A percentile compares a stretch with the other conserved stretches of the same genome.
phyloP scores from a whole-genome alignment of 53 echinoderm and acorn worm genomes.

The Echinarachnius parma region DNA sequence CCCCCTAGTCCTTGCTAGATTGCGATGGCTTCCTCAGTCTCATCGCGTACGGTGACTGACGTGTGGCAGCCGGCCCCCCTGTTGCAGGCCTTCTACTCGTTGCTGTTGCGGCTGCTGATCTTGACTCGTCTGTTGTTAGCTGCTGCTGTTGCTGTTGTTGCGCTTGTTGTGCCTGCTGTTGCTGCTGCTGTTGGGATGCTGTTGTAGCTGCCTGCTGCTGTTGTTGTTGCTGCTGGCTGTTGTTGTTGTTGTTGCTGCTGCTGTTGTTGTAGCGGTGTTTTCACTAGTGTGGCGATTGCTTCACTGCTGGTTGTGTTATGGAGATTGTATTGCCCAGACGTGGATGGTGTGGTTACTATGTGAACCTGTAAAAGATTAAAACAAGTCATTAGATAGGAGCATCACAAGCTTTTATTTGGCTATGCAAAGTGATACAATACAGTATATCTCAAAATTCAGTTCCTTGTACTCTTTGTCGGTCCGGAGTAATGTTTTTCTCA shows the following conservation, averaged over 20 bases:
- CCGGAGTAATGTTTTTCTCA: no score
- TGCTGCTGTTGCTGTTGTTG: conserved; percentile 53
- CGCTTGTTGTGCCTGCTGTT: conserved; percentile 40
- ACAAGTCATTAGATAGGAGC: no score
- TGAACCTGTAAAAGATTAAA: conserved; percentile 18
- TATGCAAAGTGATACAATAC: no score
- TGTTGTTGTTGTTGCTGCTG: conserved; percentile 14
- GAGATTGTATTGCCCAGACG: conserved; percentile 32
- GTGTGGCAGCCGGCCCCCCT: conserved; percentile 33
- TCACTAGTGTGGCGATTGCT: conserved; percentile 24
- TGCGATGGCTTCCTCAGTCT: conserved; percentile 83
- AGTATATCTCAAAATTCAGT: no score
- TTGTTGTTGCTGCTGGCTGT: conserved; percentile 29
- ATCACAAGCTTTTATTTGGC: no score
- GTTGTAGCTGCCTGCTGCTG: conserved; percentile 22
- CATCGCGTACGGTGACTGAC: conserved; percentile 92
- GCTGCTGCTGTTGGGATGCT: conserved; percentile 43
- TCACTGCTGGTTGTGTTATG: conserved; percentile 26
- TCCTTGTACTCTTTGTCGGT: no score
- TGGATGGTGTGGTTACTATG: conserved; percentile 15
- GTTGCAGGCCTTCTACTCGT: conserved; percentile 1
- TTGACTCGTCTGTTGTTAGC: conserved; percentile 6
- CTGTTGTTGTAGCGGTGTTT: conserved; percentile 35
- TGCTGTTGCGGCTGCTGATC: conserved; percentile 16
- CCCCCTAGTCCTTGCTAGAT: conserved; percentile 26